Conservation (phyloP, 2,888 invertebrate species). For the Pseudococcus viburni region DNA sequence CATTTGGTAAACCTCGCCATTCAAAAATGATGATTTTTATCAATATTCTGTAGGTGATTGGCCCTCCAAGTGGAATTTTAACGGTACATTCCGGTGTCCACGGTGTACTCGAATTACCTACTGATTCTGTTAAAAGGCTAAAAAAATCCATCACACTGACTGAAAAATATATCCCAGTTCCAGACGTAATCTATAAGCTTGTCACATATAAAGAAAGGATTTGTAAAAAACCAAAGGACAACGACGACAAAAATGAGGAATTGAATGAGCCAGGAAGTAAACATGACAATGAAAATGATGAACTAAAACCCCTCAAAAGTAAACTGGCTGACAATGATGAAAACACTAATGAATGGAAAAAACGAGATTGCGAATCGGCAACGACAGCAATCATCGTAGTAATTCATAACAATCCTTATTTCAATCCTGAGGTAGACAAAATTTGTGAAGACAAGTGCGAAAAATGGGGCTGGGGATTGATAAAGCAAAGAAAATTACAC, state of each 20-base stretch:
- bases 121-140: not conserved
- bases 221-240: not conserved
- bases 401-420: not conserved
- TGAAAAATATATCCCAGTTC: not conserved
- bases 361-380: not conserved
- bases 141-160: not conserved
- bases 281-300: not conserved
- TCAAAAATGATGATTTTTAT: not conserved
- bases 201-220: not conserved
- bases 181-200: not conserved
- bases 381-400: not conserved
- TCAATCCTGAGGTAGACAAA: not conserved
- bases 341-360: not conserved
- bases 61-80: not conserved
- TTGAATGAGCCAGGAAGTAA: not conserved
- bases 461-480: not conserved
- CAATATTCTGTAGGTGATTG: not conserved
- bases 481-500: not conserved
- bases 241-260: not conserved
- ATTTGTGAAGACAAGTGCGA: not conserved
- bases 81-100: not conserved
- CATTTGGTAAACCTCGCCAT: not conserved
- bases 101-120: not conserved
- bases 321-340: not conserved
- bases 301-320: not conserved